phyloP scores from a whole-genome alignment of 2,888 invertebrate species.

The Cynaeus angustus region DNA sequence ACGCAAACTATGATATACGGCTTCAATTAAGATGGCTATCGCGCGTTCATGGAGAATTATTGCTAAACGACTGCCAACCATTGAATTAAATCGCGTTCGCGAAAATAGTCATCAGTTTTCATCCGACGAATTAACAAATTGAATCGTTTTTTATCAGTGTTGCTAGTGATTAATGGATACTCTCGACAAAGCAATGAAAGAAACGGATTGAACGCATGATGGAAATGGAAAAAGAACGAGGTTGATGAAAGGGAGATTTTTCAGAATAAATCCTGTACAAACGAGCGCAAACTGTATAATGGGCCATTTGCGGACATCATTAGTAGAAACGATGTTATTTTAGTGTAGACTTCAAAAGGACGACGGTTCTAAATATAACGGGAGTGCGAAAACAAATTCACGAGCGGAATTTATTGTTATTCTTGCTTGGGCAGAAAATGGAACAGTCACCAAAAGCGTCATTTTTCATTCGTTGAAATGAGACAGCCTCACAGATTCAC shows the following conservation, averaged over 20 bases:
- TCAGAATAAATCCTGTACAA: constrained; percentile 55
- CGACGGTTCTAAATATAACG: constrained; percentile 50
- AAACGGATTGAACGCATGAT: constrained; percentile 26
- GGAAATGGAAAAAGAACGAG: constrained; percentile 17
- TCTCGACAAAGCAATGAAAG: constrained; percentile 44
- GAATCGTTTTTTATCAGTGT: constrained; percentile 30
- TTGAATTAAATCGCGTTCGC: constrained; percentile 38
- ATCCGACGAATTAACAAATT: constrained; percentile 38
- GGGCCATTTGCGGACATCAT: constrained; percentile 65
- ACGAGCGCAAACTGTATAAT: constrained; percentile 63
- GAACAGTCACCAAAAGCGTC: no score
- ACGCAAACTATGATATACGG: constrained; percentile 43
- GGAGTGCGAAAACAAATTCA: constrained; percentile 10
- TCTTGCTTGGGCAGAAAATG: no score
- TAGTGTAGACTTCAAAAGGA: constrained; percentile 58
- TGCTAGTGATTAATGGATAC: constrained; percentile 40
- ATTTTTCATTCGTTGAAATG: not conserved
- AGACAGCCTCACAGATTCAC: not conserved
- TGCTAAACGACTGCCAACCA: constrained; percentile 23
- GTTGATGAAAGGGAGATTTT: constrained; percentile 44
- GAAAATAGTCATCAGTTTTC: constrained; percentile 37
- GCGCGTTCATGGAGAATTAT: constrained; percentile 40
- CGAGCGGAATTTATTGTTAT: no score
- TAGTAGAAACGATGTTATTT: constrained; percentile 63
- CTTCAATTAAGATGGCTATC: constrained; percentile 49